Evolutionary conservation across 1,140 invertebrate genomes (phyloP).

Genomic region (Cryptotermes secundus): DNA sequence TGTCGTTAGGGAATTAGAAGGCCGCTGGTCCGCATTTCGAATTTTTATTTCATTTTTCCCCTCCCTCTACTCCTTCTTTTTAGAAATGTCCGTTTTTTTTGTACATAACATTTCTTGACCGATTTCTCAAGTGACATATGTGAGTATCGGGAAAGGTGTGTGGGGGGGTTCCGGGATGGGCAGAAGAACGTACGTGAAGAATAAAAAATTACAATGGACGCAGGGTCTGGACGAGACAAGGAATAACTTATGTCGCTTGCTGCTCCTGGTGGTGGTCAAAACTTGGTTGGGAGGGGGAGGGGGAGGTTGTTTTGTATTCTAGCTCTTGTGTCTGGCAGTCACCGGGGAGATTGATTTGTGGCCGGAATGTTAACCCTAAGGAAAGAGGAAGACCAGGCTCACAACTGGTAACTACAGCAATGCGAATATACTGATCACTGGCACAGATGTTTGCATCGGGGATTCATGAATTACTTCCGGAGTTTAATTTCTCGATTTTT

Average conservation of each 20-base stretch:
- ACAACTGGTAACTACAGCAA: not conserved
- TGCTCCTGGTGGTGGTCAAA: constrained; percentile 37
- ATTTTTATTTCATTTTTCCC: constrained; percentile 27
- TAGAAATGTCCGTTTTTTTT: constrained; percentile 25
- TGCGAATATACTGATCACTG: no score
- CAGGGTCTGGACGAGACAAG: not conserved
- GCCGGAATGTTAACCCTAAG: constrained; percentile 4
- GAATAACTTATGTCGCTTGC: constrained; percentile 43
- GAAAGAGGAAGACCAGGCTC: not conserved
- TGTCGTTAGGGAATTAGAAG: constrained; percentile 28
- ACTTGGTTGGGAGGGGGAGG: constrained; percentile 39
- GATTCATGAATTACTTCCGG: no score
- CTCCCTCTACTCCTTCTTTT: not conserved
- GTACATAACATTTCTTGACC: constrained; percentile 30
- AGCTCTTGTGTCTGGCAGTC: constrained; percentile 11
- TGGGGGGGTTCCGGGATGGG: not conserved
- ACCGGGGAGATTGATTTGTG: constrained; percentile 33
- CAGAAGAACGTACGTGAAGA: constrained; percentile 39
- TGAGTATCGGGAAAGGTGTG: constrained; percentile 17
- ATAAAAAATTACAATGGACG: constrained; percentile 38
- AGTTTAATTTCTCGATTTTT: no score
- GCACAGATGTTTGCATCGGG: no score
- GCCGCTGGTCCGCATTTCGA: constrained; percentile 28
- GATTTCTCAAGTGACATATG: constrained; percentile 40
- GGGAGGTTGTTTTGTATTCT: constrained; percentile 35